A percentile compares a stretch with the other conserved stretches of the same genome.
These are phyloP conservation scores for Heteropelma amictum DNA, from an alignment of 2,888 invertebrate species.

Conservation along the genomic window DNA sequence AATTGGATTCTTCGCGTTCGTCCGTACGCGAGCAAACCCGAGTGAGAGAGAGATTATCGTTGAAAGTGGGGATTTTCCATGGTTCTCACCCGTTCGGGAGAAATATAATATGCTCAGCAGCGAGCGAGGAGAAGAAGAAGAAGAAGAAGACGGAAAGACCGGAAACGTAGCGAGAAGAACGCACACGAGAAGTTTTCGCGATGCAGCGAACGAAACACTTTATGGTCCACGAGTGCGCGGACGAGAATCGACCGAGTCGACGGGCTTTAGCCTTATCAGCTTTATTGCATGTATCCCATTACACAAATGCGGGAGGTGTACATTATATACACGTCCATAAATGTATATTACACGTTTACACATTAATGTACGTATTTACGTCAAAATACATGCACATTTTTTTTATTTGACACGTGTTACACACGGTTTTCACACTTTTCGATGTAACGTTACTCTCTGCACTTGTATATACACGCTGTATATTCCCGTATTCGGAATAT, in stretches of 20 bases:
- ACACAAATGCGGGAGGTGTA: conserved; percentile 7
- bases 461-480: too few relatives aligned
- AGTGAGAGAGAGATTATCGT: too few relatives aligned
- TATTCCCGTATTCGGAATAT: neutral
- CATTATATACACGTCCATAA: neutral
- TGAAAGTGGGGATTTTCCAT: too few relatives aligned
- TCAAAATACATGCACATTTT: neutral
- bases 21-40: too few relatives aligned
- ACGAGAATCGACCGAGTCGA: conserved; percentile 23
- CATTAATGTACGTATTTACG: neutral
- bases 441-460: too few relatives aligned
- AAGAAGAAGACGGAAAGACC: neutral
- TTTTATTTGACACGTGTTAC: too few relatives aligned
- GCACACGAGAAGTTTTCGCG: neutral
- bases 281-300: conserved; percentile 38
- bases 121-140: neutral
- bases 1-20: too few relatives aligned
- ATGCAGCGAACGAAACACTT: conserved; percentile 36
- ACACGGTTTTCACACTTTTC: conserved; percentile 28
- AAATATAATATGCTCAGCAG: too few relatives aligned
- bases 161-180: too few relatives aligned
- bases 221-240: conserved; percentile 10
- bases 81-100: too few relatives aligned
- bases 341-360: neutral
- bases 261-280: conserved; percentile 38